Evolutionary conservation across 2,113 vertebrate species (phyloP).

Genomic region (Beaufortia kweichowensis): DNA sequence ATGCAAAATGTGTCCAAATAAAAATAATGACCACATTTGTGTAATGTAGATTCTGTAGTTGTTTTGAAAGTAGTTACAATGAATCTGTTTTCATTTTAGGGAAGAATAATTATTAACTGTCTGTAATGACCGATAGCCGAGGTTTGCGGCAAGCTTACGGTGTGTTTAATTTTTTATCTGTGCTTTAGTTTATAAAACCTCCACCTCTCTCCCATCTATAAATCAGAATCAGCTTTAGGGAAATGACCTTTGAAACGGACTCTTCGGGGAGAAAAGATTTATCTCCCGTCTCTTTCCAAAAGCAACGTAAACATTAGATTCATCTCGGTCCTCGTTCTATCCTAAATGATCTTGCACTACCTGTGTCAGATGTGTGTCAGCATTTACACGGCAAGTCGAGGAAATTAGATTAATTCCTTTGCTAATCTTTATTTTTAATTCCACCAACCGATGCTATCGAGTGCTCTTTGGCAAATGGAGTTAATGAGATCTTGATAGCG

Average conservation of each 20-base stretch:
- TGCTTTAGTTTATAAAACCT: conserved; percentile 33
- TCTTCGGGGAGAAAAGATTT: conserved; percentile 3
- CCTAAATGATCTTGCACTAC: background rate
- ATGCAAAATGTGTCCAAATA: background rate
- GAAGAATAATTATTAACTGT: background rate
- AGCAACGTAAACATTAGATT: conserved; percentile 12
- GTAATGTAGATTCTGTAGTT: background rate
- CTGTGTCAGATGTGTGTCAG: conserved; percentile 8
- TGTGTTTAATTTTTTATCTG: conserved; percentile 24
- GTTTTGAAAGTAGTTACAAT: background rate
- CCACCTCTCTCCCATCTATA: conserved; percentile 29
- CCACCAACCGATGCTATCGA: conserved; percentile 41
- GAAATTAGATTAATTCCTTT: conserved; percentile 45
- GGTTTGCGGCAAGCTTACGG: background rate
- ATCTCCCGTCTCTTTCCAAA: conserved; percentile 14
- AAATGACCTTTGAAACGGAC: conserved; percentile 37
- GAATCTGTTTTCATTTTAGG: background rate
- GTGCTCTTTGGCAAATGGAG: conserved; percentile 34
- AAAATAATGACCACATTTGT: too few species aligned
- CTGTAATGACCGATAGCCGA: conserved; percentile 5
- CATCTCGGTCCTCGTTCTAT: background rate
- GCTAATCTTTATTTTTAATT: conserved; percentile 49
- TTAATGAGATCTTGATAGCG: conserved; percentile 54
- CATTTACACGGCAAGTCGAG: background rate
- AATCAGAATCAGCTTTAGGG: conserved; percentile 32